Base-by-base conservation (phyloP, 1,140 invertebrate genomes). In the Ostrea edulis region DNA sequence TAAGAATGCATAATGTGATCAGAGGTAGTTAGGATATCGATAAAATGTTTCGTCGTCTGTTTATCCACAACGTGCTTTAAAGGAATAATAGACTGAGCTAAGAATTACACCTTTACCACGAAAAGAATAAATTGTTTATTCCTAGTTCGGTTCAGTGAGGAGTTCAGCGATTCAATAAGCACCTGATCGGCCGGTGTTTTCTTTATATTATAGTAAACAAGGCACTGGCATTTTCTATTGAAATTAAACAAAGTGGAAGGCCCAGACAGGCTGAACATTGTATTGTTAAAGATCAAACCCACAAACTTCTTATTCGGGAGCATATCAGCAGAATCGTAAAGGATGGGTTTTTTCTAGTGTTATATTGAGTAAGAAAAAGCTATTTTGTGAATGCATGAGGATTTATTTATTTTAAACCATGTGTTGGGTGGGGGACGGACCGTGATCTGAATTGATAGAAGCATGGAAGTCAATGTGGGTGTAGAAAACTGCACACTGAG, bases 201-300 rank as follows among this genome's bases (percentile, higher is more conserved):
- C 55, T 62, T 62, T 62, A 62, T n/a, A 62, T 62, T 62, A 62
- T 8, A 17, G n/a, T 62, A 62, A 62, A 62, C 55, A 62, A n/a
- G 55, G 55, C 55, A 62, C 55, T 62, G 55, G 14, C 12, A 20
- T 62, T 62, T 62, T 62, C 55, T 62, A 62, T 17, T 62, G 55
- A 62, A 62, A 62, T 62, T 62, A 20, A 62, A 62, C 55, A 62
- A 62, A 62, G 55, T 62, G 55, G 55, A 62, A 62, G 55, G 8
- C 55, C 17, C n/a, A 17, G 17, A n/a, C 17, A 17, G 55, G n/a
- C 7, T 62, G 55, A 62, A 62, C 55, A 17, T 58, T 8, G 17
- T 2, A 62, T 17, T 62, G 55, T 62, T 20, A 17, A 20, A 5
- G 17, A 62, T 62, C 55, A 62, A 62, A 17, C 17, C 17, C 17